Evolutionary conservation across 2,888 invertebrate genomes (phyloP).

Genomic region (Agapetus fuscipes): DNA sequence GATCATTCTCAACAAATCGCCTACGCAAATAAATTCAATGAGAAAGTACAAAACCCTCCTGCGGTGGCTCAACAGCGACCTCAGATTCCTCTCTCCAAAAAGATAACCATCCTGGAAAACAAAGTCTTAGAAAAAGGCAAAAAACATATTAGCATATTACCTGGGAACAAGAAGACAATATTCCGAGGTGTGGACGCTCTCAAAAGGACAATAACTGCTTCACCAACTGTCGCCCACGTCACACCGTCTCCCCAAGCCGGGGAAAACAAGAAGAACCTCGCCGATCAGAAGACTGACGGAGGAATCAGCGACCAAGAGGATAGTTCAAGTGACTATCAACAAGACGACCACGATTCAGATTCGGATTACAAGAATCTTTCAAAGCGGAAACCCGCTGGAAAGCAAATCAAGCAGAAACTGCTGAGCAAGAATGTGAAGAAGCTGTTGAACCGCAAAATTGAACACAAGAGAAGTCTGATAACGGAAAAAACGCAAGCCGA

Average conservation of each 20-base stretch:
- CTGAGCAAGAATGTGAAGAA: slow-evolving; percentile 29
- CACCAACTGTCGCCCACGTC: background rate
- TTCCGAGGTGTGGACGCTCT: slow-evolving; percentile 37
- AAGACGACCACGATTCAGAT: slow-evolving; percentile 52
- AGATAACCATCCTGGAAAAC: slow-evolving; percentile 42
- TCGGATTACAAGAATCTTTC: slow-evolving; percentile 37
- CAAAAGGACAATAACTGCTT: slow-evolving; percentile 31
- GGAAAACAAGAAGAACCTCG: slow-evolving; percentile 5
- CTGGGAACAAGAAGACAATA: slow-evolving; percentile 31
- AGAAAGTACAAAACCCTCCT: background rate
- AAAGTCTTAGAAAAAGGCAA: slow-evolving; percentile 44
- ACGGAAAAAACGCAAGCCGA: background rate
- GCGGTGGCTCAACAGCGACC: slow-evolving; percentile 3
- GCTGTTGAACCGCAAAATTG: slow-evolving; percentile 16
- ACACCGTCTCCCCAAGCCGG: background rate
- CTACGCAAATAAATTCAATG: background rate
- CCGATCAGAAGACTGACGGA: slow-evolving; percentile 40
- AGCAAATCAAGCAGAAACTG: slow-evolving; percentile 30
- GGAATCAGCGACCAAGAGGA: slow-evolving; percentile 33
- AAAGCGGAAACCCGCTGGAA: slow-evolving; percentile 15
- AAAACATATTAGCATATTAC: slow-evolving; percentile 33
- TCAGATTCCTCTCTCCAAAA: slow-evolving; percentile 34
- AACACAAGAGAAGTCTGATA: slow-evolving; percentile 9
- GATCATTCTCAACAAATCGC: slow-evolving; percentile 34
- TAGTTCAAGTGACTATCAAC: slow-evolving; percentile 44